Evolutionary conservation across 1,140 invertebrate species (phyloP).

Genomic region (Oedothorax gibbosus): DNA sequence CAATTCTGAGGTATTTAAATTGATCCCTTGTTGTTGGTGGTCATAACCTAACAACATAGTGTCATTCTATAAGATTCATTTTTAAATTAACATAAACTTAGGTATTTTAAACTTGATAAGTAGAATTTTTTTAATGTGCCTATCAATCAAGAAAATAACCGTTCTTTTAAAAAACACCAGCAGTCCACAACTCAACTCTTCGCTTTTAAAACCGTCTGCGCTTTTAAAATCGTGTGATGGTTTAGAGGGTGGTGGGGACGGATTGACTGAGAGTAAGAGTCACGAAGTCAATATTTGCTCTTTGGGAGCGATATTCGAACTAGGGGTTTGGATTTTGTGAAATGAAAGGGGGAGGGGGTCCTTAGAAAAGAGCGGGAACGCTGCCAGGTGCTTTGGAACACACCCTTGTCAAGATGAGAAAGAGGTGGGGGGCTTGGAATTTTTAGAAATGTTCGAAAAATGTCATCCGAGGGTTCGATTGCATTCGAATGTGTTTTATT

Average conservation of each 20-base stretch:
- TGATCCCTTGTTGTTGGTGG: too few species aligned
- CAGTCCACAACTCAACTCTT: not conserved
- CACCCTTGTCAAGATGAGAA: not conserved
- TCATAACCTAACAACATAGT: too few species aligned
- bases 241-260: not conserved
- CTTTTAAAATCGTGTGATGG: too few species aligned
- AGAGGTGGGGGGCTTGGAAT: not conserved
- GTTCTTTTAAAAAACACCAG: too few species aligned
- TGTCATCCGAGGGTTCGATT: not conserved
- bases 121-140: too few species aligned
- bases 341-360: not conserved
- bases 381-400: not conserved
- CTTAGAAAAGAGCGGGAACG: too few species aligned
- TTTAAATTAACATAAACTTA: too few species aligned
- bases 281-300: conserved; percentile 50
- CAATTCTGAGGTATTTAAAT: too few species aligned
- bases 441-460: conserved; percentile 1
- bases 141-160: too few species aligned
- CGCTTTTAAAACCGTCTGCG: not conserved
- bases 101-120: too few species aligned
- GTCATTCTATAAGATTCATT: too few species aligned
- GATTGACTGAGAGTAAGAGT: not conserved
- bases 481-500: not conserved
- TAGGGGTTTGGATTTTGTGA: not conserved
- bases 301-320: conserved; percentile 5